Conservation (phyloP, 2,113 vertebrate species). For the Bujurquina vittata region DNA sequence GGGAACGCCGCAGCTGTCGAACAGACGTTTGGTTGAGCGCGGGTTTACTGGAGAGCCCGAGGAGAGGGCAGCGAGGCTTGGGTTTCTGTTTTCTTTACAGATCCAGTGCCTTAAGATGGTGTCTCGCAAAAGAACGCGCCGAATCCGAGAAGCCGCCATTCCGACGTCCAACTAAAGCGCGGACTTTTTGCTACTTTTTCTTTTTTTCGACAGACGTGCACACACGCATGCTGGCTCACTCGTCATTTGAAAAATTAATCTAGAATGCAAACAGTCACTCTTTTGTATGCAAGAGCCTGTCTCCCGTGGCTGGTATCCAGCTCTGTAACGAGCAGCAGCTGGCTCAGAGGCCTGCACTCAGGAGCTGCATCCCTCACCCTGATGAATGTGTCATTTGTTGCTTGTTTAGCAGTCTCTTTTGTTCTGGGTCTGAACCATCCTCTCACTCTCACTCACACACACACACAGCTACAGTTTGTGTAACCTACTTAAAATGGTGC, state of each 20-base stretch:
- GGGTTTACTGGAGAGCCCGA: conserved; percentile 55
- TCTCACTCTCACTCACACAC: conserved; percentile 5
- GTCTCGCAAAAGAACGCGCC: conserved; percentile 35
- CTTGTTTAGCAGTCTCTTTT: conserved; percentile 70
- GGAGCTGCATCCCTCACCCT: conserved; percentile 68
- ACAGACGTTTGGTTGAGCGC: conserved; percentile 60
- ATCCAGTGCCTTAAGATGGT: conserved; percentile 68
- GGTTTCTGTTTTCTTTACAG: conserved; percentile 76
- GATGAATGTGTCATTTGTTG: conserved; percentile 77
- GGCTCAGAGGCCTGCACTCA: conserved; percentile 65
- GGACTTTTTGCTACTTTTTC: background rate
- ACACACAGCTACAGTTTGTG: conserved; percentile 15
- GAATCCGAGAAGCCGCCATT: conserved; percentile 34
- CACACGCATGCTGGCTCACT: conserved; percentile 43
- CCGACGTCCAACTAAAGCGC: conserved; percentile 1
- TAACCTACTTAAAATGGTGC: conserved; percentile 16
- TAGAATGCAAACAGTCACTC: conserved; percentile 71
- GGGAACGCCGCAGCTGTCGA: conserved; percentile 70
- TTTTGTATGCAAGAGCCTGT: conserved; percentile 61
- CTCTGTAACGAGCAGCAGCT: conserved; percentile 77
- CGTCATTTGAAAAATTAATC: conserved; percentile 75
- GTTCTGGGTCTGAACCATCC: conserved; percentile 43
- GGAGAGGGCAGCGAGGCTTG: conserved; percentile 54
- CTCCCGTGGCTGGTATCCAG: conserved; percentile 70
- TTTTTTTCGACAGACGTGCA: background rate